Percentiles rank a stretch among this genome's conserved stretches.
These are phyloP conservation scores for Megaleporinus macrocephalus DNA, from an alignment of 2,113 vertebrate genomes.

Conservation along the genomic window DNA sequence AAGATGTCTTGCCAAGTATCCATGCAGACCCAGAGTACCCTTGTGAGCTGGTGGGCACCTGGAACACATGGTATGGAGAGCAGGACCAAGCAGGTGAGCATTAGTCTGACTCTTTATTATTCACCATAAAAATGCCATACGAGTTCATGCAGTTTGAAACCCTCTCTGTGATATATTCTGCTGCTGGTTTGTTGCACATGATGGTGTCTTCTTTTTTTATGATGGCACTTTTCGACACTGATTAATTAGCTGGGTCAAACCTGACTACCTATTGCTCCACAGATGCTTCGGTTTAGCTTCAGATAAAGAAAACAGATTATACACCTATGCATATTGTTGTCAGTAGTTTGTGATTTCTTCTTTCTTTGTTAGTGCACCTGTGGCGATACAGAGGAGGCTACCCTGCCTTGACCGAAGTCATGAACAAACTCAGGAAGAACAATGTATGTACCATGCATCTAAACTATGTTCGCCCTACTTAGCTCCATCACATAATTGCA, in stretches of 20 bases:
- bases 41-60: constrained; percentile 96
- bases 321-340: not conserved
- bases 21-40: constrained; percentile 93
- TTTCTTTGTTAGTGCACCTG: constrained; percentile 86
- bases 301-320: not conserved
- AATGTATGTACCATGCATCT: constrained; percentile 73
- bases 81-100: constrained; percentile 97
- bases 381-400: constrained; percentile 97
- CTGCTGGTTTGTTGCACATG: not conserved
- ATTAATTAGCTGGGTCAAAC: not conserved
- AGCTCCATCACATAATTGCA: too few relatives aligned
- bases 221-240: not conserved
- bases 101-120: not conserved
- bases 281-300: not conserved
- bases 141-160: too few relatives aligned
- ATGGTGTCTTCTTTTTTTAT: not conserved
- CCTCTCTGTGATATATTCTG: not conserved
- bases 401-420: constrained; percentile 94
- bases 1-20: constrained; percentile 93
- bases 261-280: not conserved
- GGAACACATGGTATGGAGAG: constrained; percentile 99
- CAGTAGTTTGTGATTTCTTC: constrained; percentile 5
- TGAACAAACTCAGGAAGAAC: constrained; percentile 92
- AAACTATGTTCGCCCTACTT: too few relatives aligned
- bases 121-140: not conserved